Conservation (phyloP, 2,888 invertebrate genomes). For the Scaeva pyrastri region DNA sequence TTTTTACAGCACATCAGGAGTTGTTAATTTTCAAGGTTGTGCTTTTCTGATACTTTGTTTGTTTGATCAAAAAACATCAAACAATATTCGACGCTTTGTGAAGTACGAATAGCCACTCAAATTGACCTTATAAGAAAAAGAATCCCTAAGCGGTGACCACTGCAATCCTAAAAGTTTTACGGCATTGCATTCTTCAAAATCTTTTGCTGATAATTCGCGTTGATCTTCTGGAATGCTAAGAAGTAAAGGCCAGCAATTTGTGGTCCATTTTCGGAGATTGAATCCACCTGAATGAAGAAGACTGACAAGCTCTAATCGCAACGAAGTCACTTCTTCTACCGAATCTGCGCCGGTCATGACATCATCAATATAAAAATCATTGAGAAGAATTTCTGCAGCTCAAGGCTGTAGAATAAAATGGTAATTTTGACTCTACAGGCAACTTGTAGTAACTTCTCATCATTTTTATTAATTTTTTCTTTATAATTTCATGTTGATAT, state of each 20-base stretch:
- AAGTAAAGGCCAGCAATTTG: constrained; percentile 41
- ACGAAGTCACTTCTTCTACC: constrained; percentile 15
- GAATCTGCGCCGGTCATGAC: constrained; percentile 62
- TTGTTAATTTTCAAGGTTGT: no score
- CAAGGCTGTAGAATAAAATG: constrained; percentile 55
- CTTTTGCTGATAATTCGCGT: constrained; percentile 28
- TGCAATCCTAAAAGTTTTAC: constrained; percentile 33
- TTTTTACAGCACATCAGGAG: no score
- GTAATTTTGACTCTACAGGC: no score
- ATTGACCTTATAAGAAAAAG: constrained; percentile 5
- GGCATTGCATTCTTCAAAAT: constrained; percentile 26
- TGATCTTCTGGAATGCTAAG: constrained; percentile 41
- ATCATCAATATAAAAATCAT: constrained; percentile 77
- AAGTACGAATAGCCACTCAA: no score
- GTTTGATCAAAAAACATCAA: no score
- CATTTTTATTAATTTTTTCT: no score
- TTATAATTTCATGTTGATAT: no score
- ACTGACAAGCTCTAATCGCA: not conserved
- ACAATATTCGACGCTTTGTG: constrained; percentile 8
- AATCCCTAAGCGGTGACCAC: constrained; percentile 22
- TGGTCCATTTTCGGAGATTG: constrained; percentile 35
- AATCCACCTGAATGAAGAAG: constrained; percentile 19
- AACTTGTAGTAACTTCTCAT: no score
- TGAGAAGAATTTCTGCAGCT: constrained; percentile 55
- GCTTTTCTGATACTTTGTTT: no score